Evolutionary conservation across 2,888 invertebrate species (phyloP).

Genomic region (Tolmerus cingulatus): DNA sequence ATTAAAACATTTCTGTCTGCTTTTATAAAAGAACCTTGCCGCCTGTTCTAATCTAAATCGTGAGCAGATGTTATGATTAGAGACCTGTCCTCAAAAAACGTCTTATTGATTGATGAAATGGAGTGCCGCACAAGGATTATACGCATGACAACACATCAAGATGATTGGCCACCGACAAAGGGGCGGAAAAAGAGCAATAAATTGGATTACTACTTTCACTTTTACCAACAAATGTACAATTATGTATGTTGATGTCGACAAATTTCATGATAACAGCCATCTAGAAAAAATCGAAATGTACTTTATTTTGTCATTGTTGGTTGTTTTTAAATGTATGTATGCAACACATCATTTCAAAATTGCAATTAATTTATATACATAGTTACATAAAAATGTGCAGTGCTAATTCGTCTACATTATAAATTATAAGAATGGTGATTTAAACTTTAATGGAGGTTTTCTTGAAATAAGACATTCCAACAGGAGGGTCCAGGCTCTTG

Average conservation of each 20-base stretch:
- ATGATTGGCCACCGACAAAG: background rate
- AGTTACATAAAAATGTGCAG: no score
- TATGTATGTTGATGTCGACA: background rate
- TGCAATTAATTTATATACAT: no score
- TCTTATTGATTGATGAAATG: background rate
- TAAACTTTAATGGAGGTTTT: no score
- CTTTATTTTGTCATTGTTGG: no score
- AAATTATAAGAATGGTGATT: no score
- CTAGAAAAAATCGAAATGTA: no score
- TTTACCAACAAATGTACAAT: background rate
- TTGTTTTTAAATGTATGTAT: no score
- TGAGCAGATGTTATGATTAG: background rate
- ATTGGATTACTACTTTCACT: background rate
- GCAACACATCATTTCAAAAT: no score
- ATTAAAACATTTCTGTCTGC: background rate
- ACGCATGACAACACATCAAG: background rate
- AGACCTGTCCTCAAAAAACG: background rate
- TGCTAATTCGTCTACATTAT: no score
- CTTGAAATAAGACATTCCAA: no score
- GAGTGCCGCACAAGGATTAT: background rate
- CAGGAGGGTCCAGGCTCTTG: no score
- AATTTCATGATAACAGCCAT: background rate
- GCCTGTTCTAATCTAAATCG: background rate
- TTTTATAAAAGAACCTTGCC: background rate
- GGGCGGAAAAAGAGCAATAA: background rate